These are phyloP conservation scores for Scaptodrosophila latifasciaeformis DNA, from an alignment of 2,888 invertebrate species.

Conservation along the genomic window DNA sequence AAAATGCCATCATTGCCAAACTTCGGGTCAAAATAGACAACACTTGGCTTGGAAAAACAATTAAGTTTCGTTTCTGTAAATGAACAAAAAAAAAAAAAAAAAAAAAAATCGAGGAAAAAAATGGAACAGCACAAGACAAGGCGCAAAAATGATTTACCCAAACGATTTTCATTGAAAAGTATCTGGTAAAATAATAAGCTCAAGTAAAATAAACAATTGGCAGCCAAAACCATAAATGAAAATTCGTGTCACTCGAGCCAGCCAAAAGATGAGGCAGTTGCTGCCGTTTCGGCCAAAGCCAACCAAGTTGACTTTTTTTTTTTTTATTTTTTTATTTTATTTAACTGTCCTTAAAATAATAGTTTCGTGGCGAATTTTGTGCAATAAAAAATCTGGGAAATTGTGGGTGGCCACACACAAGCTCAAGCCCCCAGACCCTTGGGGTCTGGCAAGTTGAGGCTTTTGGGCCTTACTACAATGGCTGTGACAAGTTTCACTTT, in stretches of 20 bases:
- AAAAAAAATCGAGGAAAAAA: background rate
- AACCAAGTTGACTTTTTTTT: background rate
- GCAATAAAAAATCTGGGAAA: no score
- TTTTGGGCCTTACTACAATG: no score
- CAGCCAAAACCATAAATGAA: background rate
- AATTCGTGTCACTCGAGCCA: background rate
- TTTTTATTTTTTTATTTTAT: no score
- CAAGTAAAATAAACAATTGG: constrained; percentile 1
- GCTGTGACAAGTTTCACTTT: no score
- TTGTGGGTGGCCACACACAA: no score
- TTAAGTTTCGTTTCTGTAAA: constrained; percentile 7
- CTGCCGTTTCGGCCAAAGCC: background rate
- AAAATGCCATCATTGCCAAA: background rate
- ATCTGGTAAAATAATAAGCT: background rate
- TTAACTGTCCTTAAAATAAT: no score
- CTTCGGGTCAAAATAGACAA: background rate
- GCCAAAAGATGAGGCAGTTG: no score
- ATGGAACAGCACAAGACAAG: background rate
- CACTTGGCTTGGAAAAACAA: constrained; percentile 6
- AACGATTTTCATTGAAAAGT: background rate
- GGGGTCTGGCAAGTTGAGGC: no score
- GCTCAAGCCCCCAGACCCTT: no score
- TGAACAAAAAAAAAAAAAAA: constrained; percentile 3
- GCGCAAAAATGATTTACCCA: background rate
- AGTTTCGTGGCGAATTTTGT: no score